phyloP scores from a whole-genome alignment of 1,140 invertebrate species.

The Drosophila obscura region DNA sequence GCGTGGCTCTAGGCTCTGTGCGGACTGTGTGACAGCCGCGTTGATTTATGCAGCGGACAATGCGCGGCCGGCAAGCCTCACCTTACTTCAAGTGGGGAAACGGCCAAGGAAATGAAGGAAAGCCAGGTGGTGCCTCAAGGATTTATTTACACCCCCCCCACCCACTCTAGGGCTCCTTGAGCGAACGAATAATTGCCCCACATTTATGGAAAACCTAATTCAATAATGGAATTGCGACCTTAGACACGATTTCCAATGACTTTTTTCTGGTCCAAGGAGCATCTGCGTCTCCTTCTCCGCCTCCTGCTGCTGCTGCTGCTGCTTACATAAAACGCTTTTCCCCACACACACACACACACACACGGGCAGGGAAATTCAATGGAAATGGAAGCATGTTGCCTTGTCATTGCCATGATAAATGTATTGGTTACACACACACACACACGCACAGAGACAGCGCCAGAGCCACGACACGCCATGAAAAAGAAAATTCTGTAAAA shows the following conservation, averaged over 20 bases:
- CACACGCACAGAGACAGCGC: constrained; percentile 1
- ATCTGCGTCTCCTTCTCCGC: constrained; percentile 44
- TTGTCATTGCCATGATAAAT: constrained; percentile 79
- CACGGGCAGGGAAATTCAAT: constrained; percentile 5
- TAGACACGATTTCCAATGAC: constrained; percentile 32
- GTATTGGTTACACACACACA: constrained; percentile 52
- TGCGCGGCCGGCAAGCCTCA: constrained; percentile 10
- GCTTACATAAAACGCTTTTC: constrained; percentile 54
- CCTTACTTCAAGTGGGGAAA: not conserved
- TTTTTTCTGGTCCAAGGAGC: constrained; percentile 15
- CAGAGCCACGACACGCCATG: constrained; percentile 41
- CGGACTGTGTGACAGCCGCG: not conserved
- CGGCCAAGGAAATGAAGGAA: constrained; percentile 31
- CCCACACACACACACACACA: constrained; percentile 35
- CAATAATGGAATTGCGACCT: constrained; percentile 29
- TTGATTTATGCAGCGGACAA: constrained; percentile 40
- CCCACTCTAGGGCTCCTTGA: too few species aligned
- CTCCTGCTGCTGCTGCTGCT: constrained; percentile 31
- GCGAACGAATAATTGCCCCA: constrained; percentile 41
- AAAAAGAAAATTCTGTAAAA: constrained; percentile 71
- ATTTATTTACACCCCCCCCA: too few species aligned
- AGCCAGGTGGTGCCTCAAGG: too few species aligned
- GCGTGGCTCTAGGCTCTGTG: constrained; percentile 25
- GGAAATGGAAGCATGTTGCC: constrained; percentile 42
- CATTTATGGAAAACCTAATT: too few species aligned